Conservation (phyloP, 2,888 invertebrate genomes). For the Penaeus monodon region DNA sequence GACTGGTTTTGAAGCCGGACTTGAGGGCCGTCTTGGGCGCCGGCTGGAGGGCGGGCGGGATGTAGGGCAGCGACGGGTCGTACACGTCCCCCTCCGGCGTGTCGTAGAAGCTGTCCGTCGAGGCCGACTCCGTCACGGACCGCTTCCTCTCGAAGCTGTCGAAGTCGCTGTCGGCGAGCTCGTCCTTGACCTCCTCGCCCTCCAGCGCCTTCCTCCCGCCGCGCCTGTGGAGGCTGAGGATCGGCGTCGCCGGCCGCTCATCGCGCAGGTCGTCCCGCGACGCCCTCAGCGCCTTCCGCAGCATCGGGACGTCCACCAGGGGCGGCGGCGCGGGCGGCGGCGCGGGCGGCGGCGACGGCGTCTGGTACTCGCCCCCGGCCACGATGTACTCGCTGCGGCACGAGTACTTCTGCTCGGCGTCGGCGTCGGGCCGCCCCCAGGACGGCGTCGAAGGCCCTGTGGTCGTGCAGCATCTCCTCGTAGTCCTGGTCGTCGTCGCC, state of each 20-base stretch:
- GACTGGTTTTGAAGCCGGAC: not conserved
- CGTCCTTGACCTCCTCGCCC: too few relatives aligned
- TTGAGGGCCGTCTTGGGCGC: not conserved
- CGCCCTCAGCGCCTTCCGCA: too few relatives aligned
- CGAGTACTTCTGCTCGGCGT: not conserved
- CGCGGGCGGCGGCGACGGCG: not conserved
- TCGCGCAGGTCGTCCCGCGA: too few relatives aligned
- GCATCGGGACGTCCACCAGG: too few relatives aligned
- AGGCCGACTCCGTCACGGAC: not conserved
- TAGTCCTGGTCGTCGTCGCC: not conserved
- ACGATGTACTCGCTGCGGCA: not conserved
- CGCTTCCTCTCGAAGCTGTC: not conserved
- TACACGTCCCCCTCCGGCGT: constrained; percentile 2
- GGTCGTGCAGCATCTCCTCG: not conserved
- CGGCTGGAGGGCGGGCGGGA: constrained; percentile 2
- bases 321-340: too few relatives aligned
- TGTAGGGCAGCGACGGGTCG: constrained; percentile 2
- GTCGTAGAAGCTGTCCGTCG: not conserved
- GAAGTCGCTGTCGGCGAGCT: constrained; percentile 12
- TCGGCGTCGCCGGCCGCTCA: not conserved
- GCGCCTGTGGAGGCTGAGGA: constrained; percentile 2
- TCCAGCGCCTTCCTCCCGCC: not conserved
- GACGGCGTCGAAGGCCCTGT: not conserved
- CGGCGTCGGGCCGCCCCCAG: not conserved
- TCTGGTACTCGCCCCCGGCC: not conserved